Percentiles rank a stretch among this genome's conserved stretches.
Conservation (phyloP, 2,113 vertebrate genomes). For the Triplophysa dalaica region DNA sequence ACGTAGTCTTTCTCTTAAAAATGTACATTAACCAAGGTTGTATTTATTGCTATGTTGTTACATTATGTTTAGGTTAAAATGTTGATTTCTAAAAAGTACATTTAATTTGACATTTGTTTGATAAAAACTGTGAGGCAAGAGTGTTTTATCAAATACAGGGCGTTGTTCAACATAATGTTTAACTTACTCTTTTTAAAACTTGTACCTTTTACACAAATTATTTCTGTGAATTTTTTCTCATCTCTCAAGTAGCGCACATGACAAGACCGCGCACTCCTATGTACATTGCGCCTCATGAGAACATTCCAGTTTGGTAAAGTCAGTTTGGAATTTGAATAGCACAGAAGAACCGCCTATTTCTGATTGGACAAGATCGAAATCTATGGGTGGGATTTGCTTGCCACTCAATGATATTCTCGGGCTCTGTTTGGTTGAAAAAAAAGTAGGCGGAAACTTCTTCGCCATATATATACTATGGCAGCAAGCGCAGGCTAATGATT, state of each 20-base stretch:
- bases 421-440: constrained; percentile 57
- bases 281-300: constrained; percentile 65
- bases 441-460: constrained; percentile 60
- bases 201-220: background rate
- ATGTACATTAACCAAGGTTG: too few relatives aligned
- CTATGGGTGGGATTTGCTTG: constrained; percentile 61
- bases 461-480: constrained; percentile 72
- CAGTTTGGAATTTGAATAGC: constrained; percentile 79
- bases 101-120: too few relatives aligned
- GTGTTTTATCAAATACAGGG: background rate
- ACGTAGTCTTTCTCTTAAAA: too few relatives aligned
- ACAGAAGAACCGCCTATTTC: constrained; percentile 72
- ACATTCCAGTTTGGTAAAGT: constrained; percentile 76
- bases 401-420: constrained; percentile 64
- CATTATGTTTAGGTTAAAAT: too few relatives aligned
- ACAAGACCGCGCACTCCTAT: constrained; percentile 29
- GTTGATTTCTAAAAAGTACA: too few relatives aligned
- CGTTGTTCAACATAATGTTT: background rate
- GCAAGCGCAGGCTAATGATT: constrained; percentile 73
- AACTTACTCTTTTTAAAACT: background rate
- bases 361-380: constrained; percentile 75
- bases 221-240: background rate
- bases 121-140: too few relatives aligned
- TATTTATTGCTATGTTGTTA: too few relatives aligned
- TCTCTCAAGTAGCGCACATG: constrained; percentile 16